A percentile compares a stretch with the other conserved stretches of the same genome.
phyloP scores from a whole-genome alignment of 2,797 vertebrate species.

The Catharus ustulatus region DNA sequence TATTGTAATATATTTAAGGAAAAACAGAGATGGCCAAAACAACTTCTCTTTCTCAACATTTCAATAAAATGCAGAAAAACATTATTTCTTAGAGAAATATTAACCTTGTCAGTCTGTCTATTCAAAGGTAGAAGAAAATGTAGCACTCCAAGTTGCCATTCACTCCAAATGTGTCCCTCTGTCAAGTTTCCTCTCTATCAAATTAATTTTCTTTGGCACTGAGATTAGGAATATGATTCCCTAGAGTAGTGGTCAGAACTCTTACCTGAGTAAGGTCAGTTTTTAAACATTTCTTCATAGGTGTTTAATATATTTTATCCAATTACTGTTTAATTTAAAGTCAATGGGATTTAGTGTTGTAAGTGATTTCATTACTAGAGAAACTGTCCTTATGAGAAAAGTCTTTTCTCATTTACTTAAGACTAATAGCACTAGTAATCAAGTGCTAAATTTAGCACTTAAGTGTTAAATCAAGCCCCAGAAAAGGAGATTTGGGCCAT shows the following conservation, averaged over 20 bases:
- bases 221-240: background rate
- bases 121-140: background rate
- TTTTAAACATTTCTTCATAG: background rate
- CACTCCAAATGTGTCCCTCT: background rate
- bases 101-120: background rate
- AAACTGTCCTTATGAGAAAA: slow-evolving; percentile 17
- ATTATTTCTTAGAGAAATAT: background rate
- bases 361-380: background rate
- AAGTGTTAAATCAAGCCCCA: background rate
- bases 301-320: background rate
- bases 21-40: background rate
- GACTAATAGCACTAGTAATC: background rate
- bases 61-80: background rate
- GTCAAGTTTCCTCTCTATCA: background rate
- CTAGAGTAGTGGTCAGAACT: background rate
- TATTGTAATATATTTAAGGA: background rate
- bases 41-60: background rate
- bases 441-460: background rate
- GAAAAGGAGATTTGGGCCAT: background rate
- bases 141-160: background rate
- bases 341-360: background rate
- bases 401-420: background rate
- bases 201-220: background rate
- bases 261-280: background rate
- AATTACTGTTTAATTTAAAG: slow-evolving; percentile 18